Evolutionary conservation across 2,888 invertebrate species (phyloP).

Genomic region (Cheiracanthium punctorium): DNA sequence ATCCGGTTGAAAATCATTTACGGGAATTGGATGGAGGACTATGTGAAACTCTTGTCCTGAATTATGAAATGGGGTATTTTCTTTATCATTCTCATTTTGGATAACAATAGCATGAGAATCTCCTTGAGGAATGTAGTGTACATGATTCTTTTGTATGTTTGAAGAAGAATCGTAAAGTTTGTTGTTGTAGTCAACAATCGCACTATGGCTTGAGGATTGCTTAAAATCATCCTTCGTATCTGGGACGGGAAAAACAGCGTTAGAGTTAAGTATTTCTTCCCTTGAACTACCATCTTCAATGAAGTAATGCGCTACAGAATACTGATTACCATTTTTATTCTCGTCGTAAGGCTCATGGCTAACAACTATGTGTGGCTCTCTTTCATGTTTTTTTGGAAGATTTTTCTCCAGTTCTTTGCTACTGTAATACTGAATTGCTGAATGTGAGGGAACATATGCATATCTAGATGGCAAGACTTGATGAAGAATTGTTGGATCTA

Average conservation of each 20-base stretch:
- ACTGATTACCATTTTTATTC: background rate
- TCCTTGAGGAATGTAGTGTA: background rate
- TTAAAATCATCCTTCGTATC: background rate
- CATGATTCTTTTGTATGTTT: background rate
- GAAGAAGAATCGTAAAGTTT: background rate
- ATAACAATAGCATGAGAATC: background rate
- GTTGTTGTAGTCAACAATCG: too few relatives aligned
- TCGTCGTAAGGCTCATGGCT: background rate
- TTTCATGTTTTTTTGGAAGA: background rate
- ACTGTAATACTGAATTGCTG: background rate
- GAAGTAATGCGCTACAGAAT: background rate
- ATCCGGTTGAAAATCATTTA: background rate
- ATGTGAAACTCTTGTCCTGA: conserved; percentile 44
- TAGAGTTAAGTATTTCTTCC: background rate
- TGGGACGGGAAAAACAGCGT: background rate
- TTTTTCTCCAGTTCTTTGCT: background rate
- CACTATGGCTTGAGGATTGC: background rate
- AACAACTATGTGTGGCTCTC: background rate
- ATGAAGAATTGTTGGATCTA: background rate
- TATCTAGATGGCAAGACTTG: background rate
- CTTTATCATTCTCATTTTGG: background rate
- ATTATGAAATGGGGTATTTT: background rate
- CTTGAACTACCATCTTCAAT: background rate
- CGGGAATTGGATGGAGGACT: conserved; percentile 44
- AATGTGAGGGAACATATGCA: background rate